Percentiles rank a stretch among this genome's conserved stretches.
Evolutionary conservation across 2,888 invertebrate genomes (phyloP).

Genomic region (Habrosyne pyritoides): DNA sequence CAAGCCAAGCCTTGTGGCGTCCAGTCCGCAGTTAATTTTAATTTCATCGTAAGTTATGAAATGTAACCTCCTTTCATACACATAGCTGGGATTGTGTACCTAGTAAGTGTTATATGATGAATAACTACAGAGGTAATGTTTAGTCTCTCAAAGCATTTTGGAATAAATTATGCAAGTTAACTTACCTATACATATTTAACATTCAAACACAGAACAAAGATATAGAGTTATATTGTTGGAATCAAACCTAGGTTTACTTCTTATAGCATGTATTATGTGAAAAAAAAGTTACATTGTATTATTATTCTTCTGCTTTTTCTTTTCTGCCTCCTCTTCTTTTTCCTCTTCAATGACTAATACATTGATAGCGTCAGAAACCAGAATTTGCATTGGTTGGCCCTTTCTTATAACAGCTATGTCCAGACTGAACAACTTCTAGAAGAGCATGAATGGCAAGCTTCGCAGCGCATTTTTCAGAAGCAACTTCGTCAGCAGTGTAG

Average conservation of each 20-base stretch:
- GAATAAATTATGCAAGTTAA: too few relatives aligned
- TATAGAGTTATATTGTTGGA: too few relatives aligned
- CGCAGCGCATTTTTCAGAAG: constrained; percentile 92
- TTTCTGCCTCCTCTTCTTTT: constrained; percentile 98
- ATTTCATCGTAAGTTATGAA: not conserved
- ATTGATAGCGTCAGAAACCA: constrained; percentile 96
- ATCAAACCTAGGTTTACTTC: too few relatives aligned
- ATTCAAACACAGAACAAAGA: too few relatives aligned
- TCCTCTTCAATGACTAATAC: constrained; percentile 98
- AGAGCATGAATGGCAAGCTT: constrained; percentile 98
- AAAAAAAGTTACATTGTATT: constrained; percentile 53
- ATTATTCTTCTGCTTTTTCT: constrained; percentile 94
- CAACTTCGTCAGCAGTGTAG: constrained; percentile 95
- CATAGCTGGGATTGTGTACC: not conserved
- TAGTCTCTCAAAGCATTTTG: not conserved
- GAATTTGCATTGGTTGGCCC: constrained; percentile 90
- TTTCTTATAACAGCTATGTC: constrained; percentile 98
- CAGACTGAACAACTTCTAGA: constrained; percentile 98
- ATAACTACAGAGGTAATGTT: not conserved
- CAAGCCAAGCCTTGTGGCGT: not conserved
- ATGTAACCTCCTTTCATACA: not conserved
- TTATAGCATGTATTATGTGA: constrained; percentile 61
- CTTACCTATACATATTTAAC: too few relatives aligned
- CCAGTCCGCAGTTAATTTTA: not conserved
- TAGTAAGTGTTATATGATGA: not conserved